Evolutionary conservation across 2,113 vertebrate species (phyloP).

Genomic region (Arothron firmamentum): DNA sequence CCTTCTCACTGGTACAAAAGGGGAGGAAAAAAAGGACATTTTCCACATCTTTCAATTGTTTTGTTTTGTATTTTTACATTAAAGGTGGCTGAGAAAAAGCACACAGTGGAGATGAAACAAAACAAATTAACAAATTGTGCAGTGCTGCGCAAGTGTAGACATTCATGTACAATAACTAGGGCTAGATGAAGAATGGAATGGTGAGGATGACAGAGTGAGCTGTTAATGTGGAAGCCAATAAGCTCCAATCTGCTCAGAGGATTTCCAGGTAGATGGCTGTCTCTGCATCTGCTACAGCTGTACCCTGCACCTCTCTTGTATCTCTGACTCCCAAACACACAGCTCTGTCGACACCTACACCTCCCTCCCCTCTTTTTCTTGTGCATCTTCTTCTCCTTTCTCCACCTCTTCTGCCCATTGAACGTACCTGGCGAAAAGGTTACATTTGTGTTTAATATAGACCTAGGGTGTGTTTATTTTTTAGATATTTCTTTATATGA

Average conservation of each 20-base stretch:
- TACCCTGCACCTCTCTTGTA: slow-evolving; percentile 33
- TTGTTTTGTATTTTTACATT: too few species aligned
- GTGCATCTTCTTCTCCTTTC: slow-evolving; percentile 37
- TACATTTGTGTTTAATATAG: background rate
- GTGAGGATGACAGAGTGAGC: too few species aligned
- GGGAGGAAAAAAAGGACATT: too few species aligned
- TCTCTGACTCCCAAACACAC: slow-evolving; percentile 23
- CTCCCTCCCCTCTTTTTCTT: slow-evolving; percentile 26
- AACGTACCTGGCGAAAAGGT: slow-evolving; percentile 45
- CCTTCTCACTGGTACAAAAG: too few species aligned
- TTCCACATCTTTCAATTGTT: too few species aligned
- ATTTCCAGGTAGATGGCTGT: slow-evolving; percentile 75
- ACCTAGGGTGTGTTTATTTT: background rate
- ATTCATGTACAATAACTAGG: background rate
- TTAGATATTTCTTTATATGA: background rate
- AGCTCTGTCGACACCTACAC: slow-evolving; percentile 28
- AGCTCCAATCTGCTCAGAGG: slow-evolving; percentile 47
- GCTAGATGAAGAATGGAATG: too few species aligned
- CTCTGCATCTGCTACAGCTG: slow-evolving; percentile 53
- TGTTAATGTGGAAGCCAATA: too few species aligned
- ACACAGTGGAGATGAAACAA: too few species aligned
- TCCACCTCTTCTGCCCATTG: slow-evolving; percentile 60
- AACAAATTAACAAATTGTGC: too few species aligned
- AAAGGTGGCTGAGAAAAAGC: too few species aligned
- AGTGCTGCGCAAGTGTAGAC: too few species aligned